phyloP scores from a whole-genome alignment of 2,113 vertebrate species.

The Chloropsis hardwickii region DNA sequence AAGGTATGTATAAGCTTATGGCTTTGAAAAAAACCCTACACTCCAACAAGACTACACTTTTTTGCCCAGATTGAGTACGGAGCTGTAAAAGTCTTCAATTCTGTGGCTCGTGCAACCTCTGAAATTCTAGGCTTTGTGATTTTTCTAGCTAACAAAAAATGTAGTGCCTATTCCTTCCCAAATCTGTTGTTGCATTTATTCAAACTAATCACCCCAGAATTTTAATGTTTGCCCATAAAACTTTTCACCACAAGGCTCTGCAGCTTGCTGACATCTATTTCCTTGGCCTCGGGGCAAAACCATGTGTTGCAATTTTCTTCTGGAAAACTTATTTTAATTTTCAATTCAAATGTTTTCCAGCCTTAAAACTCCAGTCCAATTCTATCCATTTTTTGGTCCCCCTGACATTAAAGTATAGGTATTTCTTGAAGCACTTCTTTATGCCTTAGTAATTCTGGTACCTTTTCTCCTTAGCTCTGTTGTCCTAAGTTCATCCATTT shows the following conservation, averaged over 20 bases:
- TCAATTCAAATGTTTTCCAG: background rate
- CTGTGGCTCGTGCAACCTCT: background rate
- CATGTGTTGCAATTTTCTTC: background rate
- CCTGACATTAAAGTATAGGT: background rate
- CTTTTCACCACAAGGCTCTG: background rate
- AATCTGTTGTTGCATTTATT: background rate
- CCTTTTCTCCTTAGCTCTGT: background rate
- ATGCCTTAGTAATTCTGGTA: background rate
- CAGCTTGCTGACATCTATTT: background rate
- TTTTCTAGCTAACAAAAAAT: background rate
- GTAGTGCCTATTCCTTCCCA: background rate
- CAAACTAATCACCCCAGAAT: background rate
- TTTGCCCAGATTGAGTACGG: background rate
- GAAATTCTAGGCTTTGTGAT: background rate
- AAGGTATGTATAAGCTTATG: background rate
- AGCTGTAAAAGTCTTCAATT: background rate
- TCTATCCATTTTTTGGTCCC: background rate
- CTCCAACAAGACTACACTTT: background rate
- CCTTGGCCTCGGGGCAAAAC: background rate
- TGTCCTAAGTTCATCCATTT: background rate
- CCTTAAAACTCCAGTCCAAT: background rate
- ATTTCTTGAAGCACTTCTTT: background rate
- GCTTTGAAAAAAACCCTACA: background rate
- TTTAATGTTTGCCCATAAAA: background rate
- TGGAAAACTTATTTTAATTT: background rate